Evolutionary conservation across 1,140 invertebrate species (phyloP), one percentile per base, ranked within the genome.

Genomic region (Belonocnema kinseyi): DNA sequence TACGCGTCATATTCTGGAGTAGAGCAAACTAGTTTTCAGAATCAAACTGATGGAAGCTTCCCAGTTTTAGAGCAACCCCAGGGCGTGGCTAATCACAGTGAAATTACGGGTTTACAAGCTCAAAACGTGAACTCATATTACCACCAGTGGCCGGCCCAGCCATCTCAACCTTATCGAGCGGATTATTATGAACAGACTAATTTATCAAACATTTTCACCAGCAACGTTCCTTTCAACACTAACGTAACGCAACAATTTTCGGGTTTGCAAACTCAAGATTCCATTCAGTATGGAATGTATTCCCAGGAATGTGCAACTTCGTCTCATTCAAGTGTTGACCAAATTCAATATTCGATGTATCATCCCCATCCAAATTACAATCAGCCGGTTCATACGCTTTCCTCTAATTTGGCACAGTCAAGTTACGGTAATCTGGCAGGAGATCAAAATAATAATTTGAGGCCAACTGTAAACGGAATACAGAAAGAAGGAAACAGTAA

Each of bases 51-150:
- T 21, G 50, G 66, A 1, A 76, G 79, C 21, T 10, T 81, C 2
- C 13, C 58, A 0, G 66, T 79, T 12, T 50, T 80, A 3, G 51
- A 52, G 3, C 50, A 51, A 3, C 61, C 77, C 4, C 77, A 74
- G 10, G 76, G 76, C 46, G 70, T 72, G 0, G 2, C 78, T 1
- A 52, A 19, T n/a, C 46, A 54, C 14, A n/a, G 21, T n/a, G 71
- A 66, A 40, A 73, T 54, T 40, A 72, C 77, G 2, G 76, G 78
- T 40, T 0, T 77, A 14, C 80, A 81, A 17, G 52, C 50, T 5
- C 76, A 80, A 58, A 74, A 54, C 16, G 71, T 74, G 13, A 79
- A 73, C 19, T 78, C 80, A 0, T 81, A 82, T 75, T 84, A 86
- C 50, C 11, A 75, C 7, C 81, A 83, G 17, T 76, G 82, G 51